phyloP scores from a whole-genome alignment of 2,113 vertebrate species.

The Pedionomus torquatus region DNA sequence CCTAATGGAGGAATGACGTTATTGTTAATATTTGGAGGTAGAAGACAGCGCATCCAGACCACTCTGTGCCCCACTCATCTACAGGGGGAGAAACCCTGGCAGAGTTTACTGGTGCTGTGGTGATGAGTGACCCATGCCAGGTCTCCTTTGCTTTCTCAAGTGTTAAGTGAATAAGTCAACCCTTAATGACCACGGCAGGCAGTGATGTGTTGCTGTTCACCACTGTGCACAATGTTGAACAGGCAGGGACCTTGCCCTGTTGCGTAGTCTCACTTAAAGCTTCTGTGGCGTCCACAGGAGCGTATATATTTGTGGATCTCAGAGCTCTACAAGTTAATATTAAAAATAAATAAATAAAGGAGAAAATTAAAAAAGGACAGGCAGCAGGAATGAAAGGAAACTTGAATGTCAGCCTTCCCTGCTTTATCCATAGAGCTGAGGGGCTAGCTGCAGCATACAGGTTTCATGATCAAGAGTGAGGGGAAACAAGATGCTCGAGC shows the following conservation, averaged over 20 bases:
- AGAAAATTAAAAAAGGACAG: too few relatives aligned
- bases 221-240: fast-evolving
- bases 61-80: not conserved
- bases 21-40: not conserved
- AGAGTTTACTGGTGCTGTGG: not conserved
- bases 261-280: not conserved
- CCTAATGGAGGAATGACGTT: not conserved
- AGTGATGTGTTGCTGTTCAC: not conserved
- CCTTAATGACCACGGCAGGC: not conserved
- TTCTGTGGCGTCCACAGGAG: not conserved
- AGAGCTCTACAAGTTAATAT: not conserved
- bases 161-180: not conserved
- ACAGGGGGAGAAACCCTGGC: not conserved
- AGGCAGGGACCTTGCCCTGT: not conserved
- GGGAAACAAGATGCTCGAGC: not conserved
- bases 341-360: not conserved
- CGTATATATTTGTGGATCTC: not conserved
- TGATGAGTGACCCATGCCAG: not conserved
- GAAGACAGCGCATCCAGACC: not conserved
- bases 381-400: fast-evolving
- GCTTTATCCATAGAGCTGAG: not conserved
- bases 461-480: not conserved
- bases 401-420: not conserved
- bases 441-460: not conserved
- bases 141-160: not conserved